Evolutionary conservation across 2,113 vertebrate genomes (phyloP).

Genomic region (Phylloscopus trochiloides): DNA sequence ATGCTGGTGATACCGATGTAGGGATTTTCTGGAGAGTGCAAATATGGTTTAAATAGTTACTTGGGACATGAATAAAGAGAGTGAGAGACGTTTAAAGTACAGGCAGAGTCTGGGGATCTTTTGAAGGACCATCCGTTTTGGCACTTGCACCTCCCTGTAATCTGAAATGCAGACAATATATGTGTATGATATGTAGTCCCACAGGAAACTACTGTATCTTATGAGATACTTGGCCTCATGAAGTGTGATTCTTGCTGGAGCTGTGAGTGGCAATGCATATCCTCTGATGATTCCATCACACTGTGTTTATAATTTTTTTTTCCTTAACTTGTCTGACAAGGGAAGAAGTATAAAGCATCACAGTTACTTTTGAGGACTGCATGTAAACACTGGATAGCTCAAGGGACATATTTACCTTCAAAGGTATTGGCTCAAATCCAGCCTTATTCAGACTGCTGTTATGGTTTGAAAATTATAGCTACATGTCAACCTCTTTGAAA

Average conservation of each 20-base stretch:
- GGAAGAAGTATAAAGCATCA: not conserved
- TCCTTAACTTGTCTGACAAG: not conserved
- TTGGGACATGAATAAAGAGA: not conserved
- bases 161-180: not conserved
- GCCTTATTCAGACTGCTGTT: not conserved
- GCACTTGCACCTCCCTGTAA: not conserved
- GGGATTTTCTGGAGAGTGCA: not conserved
- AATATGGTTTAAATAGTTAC: not conserved
- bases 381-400: not conserved
- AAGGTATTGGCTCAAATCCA: not conserved
- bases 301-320: not conserved
- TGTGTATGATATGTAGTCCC: not conserved
- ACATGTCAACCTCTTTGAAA: not conserved
- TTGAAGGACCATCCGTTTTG: not conserved
- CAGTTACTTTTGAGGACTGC: not conserved
- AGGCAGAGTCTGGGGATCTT: not conserved
- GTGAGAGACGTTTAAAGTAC: not conserved
- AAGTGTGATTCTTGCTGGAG: not conserved
- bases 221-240: not conserved
- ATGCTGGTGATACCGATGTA: not conserved
- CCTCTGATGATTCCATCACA: not conserved
- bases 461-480: not conserved
- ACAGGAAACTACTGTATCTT: conserved; percentile 9
- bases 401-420: not conserved
- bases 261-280: not conserved